Conservation (phyloP, 2,113 vertebrate species). For the Varanus komodoensis region DNA sequence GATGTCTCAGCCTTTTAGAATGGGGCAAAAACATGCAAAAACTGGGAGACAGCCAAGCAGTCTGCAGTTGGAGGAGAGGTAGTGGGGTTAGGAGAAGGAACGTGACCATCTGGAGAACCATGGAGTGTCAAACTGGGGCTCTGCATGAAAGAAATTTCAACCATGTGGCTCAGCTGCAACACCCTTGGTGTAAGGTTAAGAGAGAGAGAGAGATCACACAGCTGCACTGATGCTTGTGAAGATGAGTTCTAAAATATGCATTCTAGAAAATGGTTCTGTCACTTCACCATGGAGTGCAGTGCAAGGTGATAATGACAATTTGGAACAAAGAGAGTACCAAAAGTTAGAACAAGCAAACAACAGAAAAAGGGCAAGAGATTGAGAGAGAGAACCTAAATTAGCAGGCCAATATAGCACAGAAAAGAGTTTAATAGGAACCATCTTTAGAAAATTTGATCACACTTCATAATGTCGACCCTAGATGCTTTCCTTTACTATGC, state of each 20-base stretch:
- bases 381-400: neutral
- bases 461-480: neutral
- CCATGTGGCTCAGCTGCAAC: no score
- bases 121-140: no score
- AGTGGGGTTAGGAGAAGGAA: no score
- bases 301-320: neutral
- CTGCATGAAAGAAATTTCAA: no score
- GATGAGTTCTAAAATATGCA: neutral
- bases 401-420: neutral
- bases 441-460: neutral
- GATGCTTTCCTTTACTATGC: neutral
- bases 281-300: neutral
- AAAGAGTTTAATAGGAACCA: neutral
- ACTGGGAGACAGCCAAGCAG: no score
- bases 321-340: neutral
- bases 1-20: no score
- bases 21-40: no score
- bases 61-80: no score
- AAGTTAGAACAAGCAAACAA: neutral
- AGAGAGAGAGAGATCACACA: neutral
- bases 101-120: no score
- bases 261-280: neutral
- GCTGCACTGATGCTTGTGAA: neutral
- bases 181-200: no score
- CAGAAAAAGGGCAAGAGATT: neutral